These are phyloP conservation scores for Formica selysi DNA, from an alignment of 1,140 invertebrate species.

Conservation along the genomic window DNA sequence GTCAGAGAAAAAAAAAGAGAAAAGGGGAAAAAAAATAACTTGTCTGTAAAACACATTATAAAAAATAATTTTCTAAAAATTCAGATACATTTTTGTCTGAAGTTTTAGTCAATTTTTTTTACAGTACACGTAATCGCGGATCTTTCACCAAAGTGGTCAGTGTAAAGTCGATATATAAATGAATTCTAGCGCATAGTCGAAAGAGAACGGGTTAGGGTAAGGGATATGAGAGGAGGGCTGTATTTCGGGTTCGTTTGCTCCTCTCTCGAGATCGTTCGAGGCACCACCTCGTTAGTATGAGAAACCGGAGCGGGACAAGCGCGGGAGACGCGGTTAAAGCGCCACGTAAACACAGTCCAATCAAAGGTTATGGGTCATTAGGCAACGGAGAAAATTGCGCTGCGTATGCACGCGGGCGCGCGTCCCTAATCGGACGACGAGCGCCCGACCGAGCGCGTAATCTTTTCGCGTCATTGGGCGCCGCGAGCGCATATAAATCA, in stretches of 20 bases:
- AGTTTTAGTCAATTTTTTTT: no score
- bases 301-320: background rate
- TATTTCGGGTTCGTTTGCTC: background rate
- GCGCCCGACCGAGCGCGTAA: slow-evolving; percentile 76
- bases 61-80: no score
- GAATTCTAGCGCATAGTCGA: slow-evolving; percentile 18
- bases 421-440: slow-evolving; percentile 70
- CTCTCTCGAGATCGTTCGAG: slow-evolving; percentile 34
- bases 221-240: no score
- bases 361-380: slow-evolving; percentile 86
- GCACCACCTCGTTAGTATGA: slow-evolving; percentile 59
- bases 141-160: slow-evolving; percentile 47
- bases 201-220: slow-evolving; percentile 3
- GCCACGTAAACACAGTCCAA: slow-evolving; percentile 83
- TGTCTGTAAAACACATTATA: background rate
- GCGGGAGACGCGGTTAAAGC: slow-evolving; percentile 63
- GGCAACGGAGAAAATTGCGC: slow-evolving; percentile 84
- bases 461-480: slow-evolving; percentile 84
- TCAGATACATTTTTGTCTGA: no score
- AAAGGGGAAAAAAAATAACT: background rate
- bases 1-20: background rate
- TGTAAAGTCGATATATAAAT: slow-evolving; percentile 68
- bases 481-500: slow-evolving; percentile 79
- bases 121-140: slow-evolving; percentile 18
- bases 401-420: slow-evolving; percentile 78